A percentile compares a stretch with the other conserved stretches of the same genome.
phyloP scores from a whole-genome alignment of 2,888 invertebrate species.

The Hetaerina titia region DNA sequence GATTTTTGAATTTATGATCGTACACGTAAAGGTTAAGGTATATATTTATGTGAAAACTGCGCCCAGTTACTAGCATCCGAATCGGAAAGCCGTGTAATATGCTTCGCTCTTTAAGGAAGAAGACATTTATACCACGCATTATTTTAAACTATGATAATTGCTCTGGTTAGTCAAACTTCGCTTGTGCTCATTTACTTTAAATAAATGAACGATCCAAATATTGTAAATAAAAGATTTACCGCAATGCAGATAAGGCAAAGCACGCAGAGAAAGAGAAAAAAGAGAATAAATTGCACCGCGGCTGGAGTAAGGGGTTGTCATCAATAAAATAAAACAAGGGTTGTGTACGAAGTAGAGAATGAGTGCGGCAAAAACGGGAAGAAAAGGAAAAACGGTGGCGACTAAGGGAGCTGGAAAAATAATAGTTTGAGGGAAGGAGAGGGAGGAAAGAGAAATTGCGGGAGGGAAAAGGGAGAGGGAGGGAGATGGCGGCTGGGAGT shows the following conservation, averaged over 20 bases:
- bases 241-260: slow-evolving; percentile 51
- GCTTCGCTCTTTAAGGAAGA: too few relatives aligned
- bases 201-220: background rate
- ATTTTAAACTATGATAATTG: too few relatives aligned
- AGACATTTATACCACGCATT: too few relatives aligned
- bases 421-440: background rate
- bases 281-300: background rate
- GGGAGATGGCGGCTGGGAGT: background rate
- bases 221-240: slow-evolving; percentile 39
- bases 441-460: background rate
- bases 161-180: too few relatives aligned
- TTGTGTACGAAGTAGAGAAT: slow-evolving; percentile 34
- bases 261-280: background rate
- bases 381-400: slow-evolving; percentile 12
- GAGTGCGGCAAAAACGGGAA: background rate
- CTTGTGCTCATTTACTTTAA: background rate
- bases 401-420: background rate
- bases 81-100: too few relatives aligned
- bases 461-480: background rate
- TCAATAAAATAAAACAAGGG: slow-evolving; percentile 45
- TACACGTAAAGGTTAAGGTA: too few relatives aligned
- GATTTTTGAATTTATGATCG: too few relatives aligned
- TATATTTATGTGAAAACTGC: too few relatives aligned
- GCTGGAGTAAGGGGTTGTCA: slow-evolving; percentile 37
- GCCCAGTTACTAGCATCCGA: too few relatives aligned